These are phyloP conservation scores for Numenius phaeopus DNA, from an alignment of 2,797 vertebrate species.

Conservation along the genomic window DNA sequence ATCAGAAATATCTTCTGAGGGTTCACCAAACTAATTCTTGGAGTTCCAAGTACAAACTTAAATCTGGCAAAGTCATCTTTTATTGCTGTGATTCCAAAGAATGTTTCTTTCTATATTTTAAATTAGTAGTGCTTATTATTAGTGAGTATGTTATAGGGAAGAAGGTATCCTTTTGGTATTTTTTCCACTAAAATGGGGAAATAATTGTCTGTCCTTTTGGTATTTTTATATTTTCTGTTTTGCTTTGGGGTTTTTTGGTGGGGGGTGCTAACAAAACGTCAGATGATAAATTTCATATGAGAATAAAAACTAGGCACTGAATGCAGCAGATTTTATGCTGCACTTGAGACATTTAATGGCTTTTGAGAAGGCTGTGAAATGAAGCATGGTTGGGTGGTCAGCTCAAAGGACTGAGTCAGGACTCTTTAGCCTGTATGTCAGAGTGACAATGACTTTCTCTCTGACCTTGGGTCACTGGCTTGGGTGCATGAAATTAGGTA, in stretches of 20 bases:
- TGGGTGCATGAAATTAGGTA: neutral
- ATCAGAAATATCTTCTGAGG: neutral
- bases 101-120: neutral
- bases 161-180: neutral
- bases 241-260: neutral
- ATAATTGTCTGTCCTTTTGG: neutral
- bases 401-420: neutral
- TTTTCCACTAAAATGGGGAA: neutral
- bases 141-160: neutral
- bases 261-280: neutral
- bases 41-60: neutral
- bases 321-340: neutral
- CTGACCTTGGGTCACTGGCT: constrained; percentile 16
- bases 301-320: neutral
- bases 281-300: neutral
- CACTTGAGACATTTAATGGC: neutral
- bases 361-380: neutral
- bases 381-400: neutral
- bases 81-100: neutral
- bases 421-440: neutral
- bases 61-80: neutral
- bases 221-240: neutral
- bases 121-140: neutral
- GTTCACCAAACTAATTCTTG: neutral
- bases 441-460: neutral